phyloP scores from a whole-genome alignment of 2,797 vertebrate genomes.

The Oryzias sinensis region DNA sequence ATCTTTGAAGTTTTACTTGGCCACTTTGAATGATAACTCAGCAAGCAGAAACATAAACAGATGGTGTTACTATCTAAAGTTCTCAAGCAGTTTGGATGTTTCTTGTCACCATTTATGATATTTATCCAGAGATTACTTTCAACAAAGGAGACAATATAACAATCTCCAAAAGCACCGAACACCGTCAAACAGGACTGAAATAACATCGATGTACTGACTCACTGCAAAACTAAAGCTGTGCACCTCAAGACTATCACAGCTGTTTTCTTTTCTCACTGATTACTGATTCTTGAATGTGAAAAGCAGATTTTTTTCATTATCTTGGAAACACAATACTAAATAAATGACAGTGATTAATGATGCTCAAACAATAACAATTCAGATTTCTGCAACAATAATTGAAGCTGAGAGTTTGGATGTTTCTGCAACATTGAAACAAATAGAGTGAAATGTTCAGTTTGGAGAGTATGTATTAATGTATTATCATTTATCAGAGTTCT shows the following conservation, averaged over 20 bases:
- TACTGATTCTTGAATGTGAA: constrained; percentile 9
- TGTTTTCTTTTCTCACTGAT: constrained; percentile 3
- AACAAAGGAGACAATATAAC: constrained; percentile 27
- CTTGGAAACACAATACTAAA: constrained; percentile 39
- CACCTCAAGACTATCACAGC: constrained; percentile 15
- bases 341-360: constrained; percentile 30
- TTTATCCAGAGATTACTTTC: constrained; percentile 17
- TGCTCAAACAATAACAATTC: constrained; percentile 35
- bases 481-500: too few relatives aligned
- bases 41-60: constrained; percentile 26
- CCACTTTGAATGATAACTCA: not conserved
- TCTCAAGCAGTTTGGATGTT: constrained; percentile 30
- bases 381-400: constrained; percentile 19
- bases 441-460: too few relatives aligned
- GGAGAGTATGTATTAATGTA: too few relatives aligned
- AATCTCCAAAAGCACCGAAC: constrained; percentile 12
- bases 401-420: constrained; percentile 11
- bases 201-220: constrained; percentile 40
- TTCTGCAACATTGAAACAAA: not conserved
- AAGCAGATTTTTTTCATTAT: constrained; percentile 28
- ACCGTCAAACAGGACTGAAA: constrained; percentile 44
- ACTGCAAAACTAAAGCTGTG: constrained; percentile 24
- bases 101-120: constrained; percentile 17
- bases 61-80: constrained; percentile 23
- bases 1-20: too few relatives aligned